Base-by-base conservation (phyloP, 2,797 vertebrate genomes). In the Gobionotothen gibberifrons region DNA sequence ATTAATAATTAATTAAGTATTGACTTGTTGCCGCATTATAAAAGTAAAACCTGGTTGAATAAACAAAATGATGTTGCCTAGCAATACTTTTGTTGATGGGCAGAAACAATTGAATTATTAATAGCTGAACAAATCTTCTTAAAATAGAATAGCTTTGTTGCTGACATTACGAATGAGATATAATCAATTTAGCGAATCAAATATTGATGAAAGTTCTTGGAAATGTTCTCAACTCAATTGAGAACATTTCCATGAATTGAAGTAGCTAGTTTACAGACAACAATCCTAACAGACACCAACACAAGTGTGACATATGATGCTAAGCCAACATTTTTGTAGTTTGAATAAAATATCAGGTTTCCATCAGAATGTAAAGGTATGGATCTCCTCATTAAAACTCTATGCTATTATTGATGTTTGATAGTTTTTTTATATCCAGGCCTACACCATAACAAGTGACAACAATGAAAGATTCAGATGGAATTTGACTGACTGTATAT, bases 1-100 rank as follows among this genome's bases (percentile, higher is more conserved):
- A 49, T 64, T 49, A 64, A 52, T 72, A 29, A 66, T 59, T 47
- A 54, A 60, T 44, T 44, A 58, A 58, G 39, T 16, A 22, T 26
- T 22, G 46, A 53, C 19, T 22, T 39, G n/a, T 51, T 63, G 22
- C 10, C 39, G 16, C 17, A n/a, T 56, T n/a, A 21, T 14, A 54
- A 54, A 61, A 62, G 49, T 47, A 40, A 40, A 9, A 53, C 51
- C 52, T 70, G 15, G 53, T 10, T 54, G 10, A 57, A 42, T 59
- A 47, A 40, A 53, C 10, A 48, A 12, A 12, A 53, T 7, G 2
- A 16, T 32, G 9, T 39, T 55, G 3, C 5, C 7, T 48, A 40
- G 15, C 11, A 57, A 9, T 3, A 7, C 47, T 32, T 64, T 21
- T n/a, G 9, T 19, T 16, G 6, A 29, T 19, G 7, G 15, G 36